Percentiles rank a stretch among this genome's conserved stretches.
phyloP scores from a whole-genome alignment of 2,888 invertebrate species.

The Tryphoninae sp. region DNA sequence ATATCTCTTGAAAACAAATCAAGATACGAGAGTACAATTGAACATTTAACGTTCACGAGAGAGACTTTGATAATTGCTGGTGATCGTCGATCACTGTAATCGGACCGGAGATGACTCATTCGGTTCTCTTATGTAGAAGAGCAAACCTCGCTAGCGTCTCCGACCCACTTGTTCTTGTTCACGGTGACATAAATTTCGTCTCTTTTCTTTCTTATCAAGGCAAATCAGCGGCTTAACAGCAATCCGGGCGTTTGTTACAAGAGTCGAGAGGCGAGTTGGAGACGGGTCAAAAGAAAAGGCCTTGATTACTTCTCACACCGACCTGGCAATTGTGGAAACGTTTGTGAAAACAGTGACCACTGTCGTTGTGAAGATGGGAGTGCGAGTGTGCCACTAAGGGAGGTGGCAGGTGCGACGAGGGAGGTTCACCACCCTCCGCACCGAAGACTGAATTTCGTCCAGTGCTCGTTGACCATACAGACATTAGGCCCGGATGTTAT shows the following conservation, averaged over 20 bases:
- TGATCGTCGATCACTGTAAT: background rate
- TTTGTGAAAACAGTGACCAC: conserved; percentile 78
- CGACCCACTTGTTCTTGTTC: background rate
- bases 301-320: conserved; percentile 59
- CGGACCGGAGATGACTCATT: background rate
- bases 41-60: background rate
- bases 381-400: conserved; percentile 73
- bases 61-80: background rate
- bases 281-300: background rate
- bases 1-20: background rate
- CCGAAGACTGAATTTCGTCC: conserved; percentile 80
- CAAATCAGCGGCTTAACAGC: background rate
- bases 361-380: conserved; percentile 75
- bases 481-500: conserved; percentile 77
- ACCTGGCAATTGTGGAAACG: conserved; percentile 79
- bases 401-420: conserved; percentile 74
- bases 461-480: conserved; percentile 81
- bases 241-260: background rate
- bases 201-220: background rate
- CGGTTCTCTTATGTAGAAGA: background rate
- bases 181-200: background rate
- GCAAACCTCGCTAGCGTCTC: background rate
- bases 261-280: background rate
- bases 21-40: background rate
- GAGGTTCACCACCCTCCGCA: conserved; percentile 76